These are phyloP conservation scores for Sebastes cheni DNA, from an alignment of 2,797 vertebrate species.

Conservation along the genomic window DNA sequence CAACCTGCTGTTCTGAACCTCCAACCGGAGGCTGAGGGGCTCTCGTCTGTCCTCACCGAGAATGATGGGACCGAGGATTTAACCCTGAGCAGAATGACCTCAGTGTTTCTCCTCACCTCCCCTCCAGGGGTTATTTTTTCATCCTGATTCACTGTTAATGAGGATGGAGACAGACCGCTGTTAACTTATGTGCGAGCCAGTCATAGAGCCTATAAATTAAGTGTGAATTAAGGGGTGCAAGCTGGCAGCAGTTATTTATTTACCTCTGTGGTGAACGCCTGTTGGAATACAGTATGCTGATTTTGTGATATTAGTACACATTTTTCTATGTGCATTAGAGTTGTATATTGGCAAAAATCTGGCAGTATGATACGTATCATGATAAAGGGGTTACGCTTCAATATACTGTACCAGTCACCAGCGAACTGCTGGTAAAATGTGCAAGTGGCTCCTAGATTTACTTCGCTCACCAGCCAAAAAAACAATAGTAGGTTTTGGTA, in stretches of 20 bases:
- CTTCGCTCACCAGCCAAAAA: too few relatives aligned
- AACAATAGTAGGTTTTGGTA: too few relatives aligned
- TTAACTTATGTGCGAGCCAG: constrained; percentile 55
- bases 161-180: constrained; percentile 34
- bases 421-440: too few relatives aligned
- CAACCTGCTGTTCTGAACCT: constrained; percentile 21
- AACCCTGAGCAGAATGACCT: constrained; percentile 50
- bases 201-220: constrained; percentile 15
- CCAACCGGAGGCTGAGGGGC: neutral
- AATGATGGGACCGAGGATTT: constrained; percentile 12
- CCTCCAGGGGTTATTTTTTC: neutral
- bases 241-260: neutral
- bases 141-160: constrained; percentile 43
- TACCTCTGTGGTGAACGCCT: neutral
- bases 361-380: too few relatives aligned
- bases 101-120: constrained; percentile 48
- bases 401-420: too few relatives aligned
- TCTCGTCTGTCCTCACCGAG: constrained; percentile 39
- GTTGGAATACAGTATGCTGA: neutral
- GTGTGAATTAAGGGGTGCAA: neutral
- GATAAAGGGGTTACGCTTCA: too few relatives aligned
- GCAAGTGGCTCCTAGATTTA: too few relatives aligned
- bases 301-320: neutral
- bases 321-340: neutral
- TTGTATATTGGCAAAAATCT: too few relatives aligned